These are phyloP conservation scores for Megamerina dolium DNA, from an alignment of 2,888 invertebrate genomes.

Conservation along the genomic window DNA sequence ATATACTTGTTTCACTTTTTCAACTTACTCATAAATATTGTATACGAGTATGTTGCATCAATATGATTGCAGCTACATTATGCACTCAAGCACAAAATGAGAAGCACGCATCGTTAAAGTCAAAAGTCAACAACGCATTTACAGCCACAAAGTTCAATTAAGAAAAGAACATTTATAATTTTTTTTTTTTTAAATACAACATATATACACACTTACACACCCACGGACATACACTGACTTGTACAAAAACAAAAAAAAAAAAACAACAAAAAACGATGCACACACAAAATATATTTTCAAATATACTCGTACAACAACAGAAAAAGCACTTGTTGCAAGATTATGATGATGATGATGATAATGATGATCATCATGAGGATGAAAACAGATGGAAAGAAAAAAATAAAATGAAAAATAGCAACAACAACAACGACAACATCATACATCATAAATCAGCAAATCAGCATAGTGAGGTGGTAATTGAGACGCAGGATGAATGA, in stretches of 20 bases:
- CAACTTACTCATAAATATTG: too few species aligned
- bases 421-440: background rate
- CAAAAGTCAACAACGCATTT: constrained; percentile 15
- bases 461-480: too few species aligned
- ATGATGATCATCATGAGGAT: background rate
- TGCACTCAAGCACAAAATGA: constrained; percentile 21
- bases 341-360: too few species aligned
- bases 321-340: constrained; percentile 5
- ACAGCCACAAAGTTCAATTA: constrained; percentile 2
- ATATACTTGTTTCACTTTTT: too few species aligned
- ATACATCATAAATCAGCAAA: constrained; percentile 1
- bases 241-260: background rate
- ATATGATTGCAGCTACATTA: too few species aligned
- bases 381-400: background rate
- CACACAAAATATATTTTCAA: background rate
- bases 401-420: background rate
- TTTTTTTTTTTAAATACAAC: too few species aligned
- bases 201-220: too few species aligned
- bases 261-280: background rate
- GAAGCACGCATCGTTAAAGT: constrained; percentile 19
- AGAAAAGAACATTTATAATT: background rate
- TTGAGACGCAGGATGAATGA: background rate
- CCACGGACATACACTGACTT: too few species aligned
- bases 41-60: too few species aligned
- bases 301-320: background rate